Evolutionary conservation across 2,797 vertebrate species (phyloP).

Genomic region (Anguilla megastoma): DNA sequence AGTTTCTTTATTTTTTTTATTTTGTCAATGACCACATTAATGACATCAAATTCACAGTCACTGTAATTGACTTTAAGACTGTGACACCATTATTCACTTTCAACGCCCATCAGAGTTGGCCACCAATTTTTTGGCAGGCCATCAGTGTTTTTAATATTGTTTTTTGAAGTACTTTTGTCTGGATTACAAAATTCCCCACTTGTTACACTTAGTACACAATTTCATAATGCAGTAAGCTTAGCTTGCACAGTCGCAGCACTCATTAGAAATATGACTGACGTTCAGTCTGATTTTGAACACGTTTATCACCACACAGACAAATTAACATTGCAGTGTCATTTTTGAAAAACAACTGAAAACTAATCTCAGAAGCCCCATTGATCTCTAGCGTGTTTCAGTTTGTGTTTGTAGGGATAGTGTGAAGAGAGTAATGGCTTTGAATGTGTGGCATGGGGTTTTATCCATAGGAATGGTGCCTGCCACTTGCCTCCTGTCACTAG

Average conservation of each 20-base stretch:
- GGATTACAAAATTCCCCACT: too few relatives aligned
- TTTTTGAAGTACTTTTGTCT: too few relatives aligned
- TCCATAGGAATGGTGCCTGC: slow-evolving; percentile 47
- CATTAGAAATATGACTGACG: background rate
- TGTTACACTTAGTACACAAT: too few relatives aligned
- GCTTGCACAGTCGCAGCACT: too few relatives aligned
- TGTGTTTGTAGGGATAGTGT: slow-evolving; percentile 58
- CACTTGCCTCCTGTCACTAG: slow-evolving; percentile 60
- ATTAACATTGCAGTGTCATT: background rate
- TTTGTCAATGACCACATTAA: background rate
- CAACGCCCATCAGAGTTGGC: background rate
- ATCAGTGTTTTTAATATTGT: too few relatives aligned
- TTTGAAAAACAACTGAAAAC: background rate
- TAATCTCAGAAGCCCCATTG: slow-evolving; percentile 50
- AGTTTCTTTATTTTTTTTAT: background rate
- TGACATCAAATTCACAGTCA: background rate
- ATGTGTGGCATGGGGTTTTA: slow-evolving; percentile 49
- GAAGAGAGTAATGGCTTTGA: slow-evolving; percentile 52
- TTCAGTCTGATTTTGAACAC: background rate
- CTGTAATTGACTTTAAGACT: background rate
- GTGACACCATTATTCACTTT: background rate
- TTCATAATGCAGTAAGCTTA: too few relatives aligned
- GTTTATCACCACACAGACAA: background rate
- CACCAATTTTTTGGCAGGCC: background rate
- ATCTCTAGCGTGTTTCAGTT: slow-evolving; percentile 58